These are phyloP conservation scores for Apis cerana DNA, from an alignment of 1,140 invertebrate species.

Conservation along the genomic window DNA sequence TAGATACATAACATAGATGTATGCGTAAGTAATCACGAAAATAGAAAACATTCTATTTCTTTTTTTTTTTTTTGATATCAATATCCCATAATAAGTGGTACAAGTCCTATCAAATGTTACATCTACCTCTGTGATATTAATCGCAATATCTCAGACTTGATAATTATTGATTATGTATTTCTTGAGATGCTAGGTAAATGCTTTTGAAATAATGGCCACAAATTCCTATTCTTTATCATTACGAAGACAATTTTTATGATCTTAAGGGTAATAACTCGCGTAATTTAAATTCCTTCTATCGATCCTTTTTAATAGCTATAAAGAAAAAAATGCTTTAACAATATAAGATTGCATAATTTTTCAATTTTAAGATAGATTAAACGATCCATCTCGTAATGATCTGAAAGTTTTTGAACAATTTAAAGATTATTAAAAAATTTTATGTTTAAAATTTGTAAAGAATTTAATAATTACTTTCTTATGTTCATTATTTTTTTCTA, in stretches of 20 bases:
- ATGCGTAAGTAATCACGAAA: not conserved
- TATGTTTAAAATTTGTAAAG: too few species aligned
- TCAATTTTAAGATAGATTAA: too few species aligned
- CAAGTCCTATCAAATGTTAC: not conserved
- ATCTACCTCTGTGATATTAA: too few species aligned
- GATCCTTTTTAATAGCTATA: not conserved
- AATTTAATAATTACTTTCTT: too few species aligned
- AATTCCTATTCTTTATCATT: not conserved
- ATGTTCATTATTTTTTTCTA: too few species aligned
- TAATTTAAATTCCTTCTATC: not conserved
- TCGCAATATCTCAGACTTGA: not conserved
- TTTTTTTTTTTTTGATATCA: not conserved
- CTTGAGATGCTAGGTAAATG: not conserved
- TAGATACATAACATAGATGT: too few species aligned
- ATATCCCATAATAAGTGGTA: not conserved
- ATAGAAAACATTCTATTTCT: not conserved
- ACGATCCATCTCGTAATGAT: too few species aligned
- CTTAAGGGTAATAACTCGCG: not conserved
- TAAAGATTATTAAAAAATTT: too few species aligned
- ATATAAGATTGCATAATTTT: too few species aligned
- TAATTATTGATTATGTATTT: conserved; percentile 14
- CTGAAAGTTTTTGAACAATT: too few species aligned
- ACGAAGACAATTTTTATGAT: not conserved
- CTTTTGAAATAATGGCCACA: not conserved
- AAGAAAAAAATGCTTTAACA: not conserved